Conservation (phyloP, 2,113 vertebrate genomes). For the Hemichromis elongatus region DNA sequence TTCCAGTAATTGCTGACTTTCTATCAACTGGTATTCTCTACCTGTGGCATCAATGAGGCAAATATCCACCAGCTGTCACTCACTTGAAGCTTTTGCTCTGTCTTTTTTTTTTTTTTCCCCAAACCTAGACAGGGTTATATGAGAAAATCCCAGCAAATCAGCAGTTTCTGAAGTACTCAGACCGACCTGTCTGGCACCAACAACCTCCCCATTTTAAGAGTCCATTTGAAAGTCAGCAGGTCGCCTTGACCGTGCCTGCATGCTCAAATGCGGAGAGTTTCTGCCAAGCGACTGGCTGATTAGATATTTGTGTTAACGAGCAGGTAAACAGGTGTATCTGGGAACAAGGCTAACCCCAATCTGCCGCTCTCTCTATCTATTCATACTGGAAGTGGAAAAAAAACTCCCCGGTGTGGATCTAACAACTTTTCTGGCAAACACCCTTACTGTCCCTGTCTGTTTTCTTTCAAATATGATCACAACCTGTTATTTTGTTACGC, state of each 20-base stretch:
- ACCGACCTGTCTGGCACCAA: background rate
- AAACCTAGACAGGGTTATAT: rapidly evolving
- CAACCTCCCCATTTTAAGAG: background rate
- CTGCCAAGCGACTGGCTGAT: background rate
- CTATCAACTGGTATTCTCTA: background rate
- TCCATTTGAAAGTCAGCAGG: background rate
- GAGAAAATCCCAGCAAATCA: background rate
- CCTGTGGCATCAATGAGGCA: rapidly evolving
- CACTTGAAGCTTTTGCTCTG: too few relatives aligned
- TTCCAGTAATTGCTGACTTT: background rate
- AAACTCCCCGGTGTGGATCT: background rate
- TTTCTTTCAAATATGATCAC: background rate
- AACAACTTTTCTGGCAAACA: background rate
- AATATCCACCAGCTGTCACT: too few relatives aligned
- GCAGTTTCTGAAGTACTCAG: background rate
- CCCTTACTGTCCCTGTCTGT: background rate
- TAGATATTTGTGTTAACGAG: background rate
- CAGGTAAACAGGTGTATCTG: background rate
- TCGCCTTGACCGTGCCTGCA: background rate
- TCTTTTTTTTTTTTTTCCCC: background rate
- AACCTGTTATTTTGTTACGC: background rate
- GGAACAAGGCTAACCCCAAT: background rate
- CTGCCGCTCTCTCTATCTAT: background rate
- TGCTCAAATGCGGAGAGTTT: background rate
- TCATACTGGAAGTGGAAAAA: background rate